Percentiles rank a stretch among this genome's conserved stretches.
Conservation (phyloP, 2,797 vertebrate genomes). For the Esox lucius region DNA sequence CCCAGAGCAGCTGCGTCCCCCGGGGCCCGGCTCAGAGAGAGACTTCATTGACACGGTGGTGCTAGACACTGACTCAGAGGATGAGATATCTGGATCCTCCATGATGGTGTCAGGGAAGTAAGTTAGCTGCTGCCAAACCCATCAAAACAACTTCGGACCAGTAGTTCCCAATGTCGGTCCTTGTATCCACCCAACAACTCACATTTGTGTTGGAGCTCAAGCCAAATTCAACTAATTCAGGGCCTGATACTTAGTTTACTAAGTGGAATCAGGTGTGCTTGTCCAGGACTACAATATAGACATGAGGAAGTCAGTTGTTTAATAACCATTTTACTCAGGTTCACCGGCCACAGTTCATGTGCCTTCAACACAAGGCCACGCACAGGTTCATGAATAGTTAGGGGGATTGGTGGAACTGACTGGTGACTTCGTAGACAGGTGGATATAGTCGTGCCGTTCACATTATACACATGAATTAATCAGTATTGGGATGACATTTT, state of each 20-base stretch:
- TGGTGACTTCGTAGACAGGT: not conserved
- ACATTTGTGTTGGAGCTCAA: too few relatives aligned
- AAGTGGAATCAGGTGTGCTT: too few relatives aligned
- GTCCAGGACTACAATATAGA: too few relatives aligned
- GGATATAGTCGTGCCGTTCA: not conserved
- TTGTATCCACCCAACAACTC: too few relatives aligned
- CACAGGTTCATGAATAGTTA: not conserved
- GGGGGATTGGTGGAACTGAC: not conserved
- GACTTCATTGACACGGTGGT: conserved; percentile 53
- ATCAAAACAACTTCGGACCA: not conserved
- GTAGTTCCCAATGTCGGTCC: too few relatives aligned
- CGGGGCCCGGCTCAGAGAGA: conserved; percentile 57
- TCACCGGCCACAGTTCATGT: not conserved
- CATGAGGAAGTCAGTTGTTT: not conserved
- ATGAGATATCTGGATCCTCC: conserved; percentile 46
- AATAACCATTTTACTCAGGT: not conserved
- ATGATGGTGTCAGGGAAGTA: conserved; percentile 36
- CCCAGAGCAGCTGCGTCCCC: conserved; percentile 72
- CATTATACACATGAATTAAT: not conserved
- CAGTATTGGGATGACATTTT: not conserved
- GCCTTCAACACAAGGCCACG: not conserved
- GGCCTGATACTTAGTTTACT: too few relatives aligned
- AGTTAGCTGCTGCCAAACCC: conserved; percentile 11
- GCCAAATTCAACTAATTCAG: too few relatives aligned
- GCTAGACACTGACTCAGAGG: conserved; percentile 66